Percentiles rank a stretch among this genome's conserved stretches.
phyloP scores from a whole-genome alignment of 2,113 vertebrate genomes.

The Corythaeola cristata region DNA sequence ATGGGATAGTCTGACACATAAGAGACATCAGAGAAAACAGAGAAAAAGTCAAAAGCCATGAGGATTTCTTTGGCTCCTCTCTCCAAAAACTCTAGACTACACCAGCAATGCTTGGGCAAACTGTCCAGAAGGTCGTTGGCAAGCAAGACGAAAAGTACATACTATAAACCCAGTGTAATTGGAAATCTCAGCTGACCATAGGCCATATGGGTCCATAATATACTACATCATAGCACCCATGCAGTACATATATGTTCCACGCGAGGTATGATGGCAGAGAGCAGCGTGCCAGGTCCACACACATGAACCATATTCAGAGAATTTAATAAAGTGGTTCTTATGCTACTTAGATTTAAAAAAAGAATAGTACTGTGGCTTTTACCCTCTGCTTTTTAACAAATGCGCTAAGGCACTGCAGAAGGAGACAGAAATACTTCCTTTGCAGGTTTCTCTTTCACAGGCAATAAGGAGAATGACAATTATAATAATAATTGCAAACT shows the following conservation, averaged over 20 bases:
- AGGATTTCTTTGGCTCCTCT: not conserved
- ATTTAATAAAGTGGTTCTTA: not conserved
- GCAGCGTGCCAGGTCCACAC: not conserved
- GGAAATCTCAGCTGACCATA: not conserved
- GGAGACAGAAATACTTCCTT: not conserved
- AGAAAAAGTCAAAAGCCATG: not conserved
- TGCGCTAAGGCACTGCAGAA: not conserved
- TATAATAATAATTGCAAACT: not conserved
- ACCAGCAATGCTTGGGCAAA: not conserved
- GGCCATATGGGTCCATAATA: not conserved
- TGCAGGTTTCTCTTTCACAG: not conserved
- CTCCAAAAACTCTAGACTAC: not conserved
- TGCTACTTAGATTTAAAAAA: not conserved
- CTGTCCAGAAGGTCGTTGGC: not conserved
- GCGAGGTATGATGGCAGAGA: rapidly evolving
- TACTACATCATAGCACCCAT: not conserved
- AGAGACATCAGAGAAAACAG: not conserved
- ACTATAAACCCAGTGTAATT: not conserved
- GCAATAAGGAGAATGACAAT: not conserved
- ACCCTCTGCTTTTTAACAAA: not conserved
- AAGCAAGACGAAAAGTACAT: not conserved
- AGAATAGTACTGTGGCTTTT: not conserved
- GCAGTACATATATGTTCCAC: rapidly evolving
- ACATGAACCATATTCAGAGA: not conserved
- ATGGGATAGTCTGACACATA: not conserved